A percentile compares a stretch with the other conserved stretches of the same genome.
Evolutionary conservation across 2,888 invertebrate genomes (phyloP).

Genomic region (Thereva unica): DNA sequence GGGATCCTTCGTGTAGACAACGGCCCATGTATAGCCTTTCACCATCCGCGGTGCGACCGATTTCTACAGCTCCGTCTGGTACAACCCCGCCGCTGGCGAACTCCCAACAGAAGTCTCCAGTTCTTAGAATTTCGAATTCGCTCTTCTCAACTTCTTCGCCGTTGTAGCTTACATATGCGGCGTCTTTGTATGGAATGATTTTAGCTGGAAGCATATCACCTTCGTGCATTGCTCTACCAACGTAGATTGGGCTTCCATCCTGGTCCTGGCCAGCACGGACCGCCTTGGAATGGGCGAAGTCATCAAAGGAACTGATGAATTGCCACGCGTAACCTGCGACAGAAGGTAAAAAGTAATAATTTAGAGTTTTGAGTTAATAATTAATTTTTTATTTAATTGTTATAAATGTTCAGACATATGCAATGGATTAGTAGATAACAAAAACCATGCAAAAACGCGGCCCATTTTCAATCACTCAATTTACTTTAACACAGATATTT

Average conservation of each 20-base stretch:
- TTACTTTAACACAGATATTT: neutral
- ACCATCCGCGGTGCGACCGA: constrained; percentile 67
- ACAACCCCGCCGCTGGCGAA: constrained; percentile 65
- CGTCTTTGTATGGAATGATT: constrained; percentile 64
- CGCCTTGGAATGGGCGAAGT: constrained; percentile 49
- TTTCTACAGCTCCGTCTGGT: constrained; percentile 68
- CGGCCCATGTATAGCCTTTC: constrained; percentile 72
- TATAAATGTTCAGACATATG: neutral
- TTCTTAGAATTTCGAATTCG: constrained; percentile 69
- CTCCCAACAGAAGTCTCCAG: constrained; percentile 69
- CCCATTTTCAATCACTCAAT: neutral
- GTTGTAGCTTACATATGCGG: constrained; percentile 66
- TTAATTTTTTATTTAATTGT: neutral
- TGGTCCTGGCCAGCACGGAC: constrained; percentile 68
- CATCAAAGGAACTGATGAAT: constrained; percentile 4
- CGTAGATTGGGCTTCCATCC: constrained; percentile 74
- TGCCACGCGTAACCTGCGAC: constrained; percentile 27
- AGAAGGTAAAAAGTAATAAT: neutral
- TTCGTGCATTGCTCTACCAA: constrained; percentile 70
- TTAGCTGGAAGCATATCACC: constrained; percentile 68
- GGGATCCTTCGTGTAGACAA: constrained; percentile 67
- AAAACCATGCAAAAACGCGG: neutral
- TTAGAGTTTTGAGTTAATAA: neutral
- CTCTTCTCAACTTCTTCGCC: constrained; percentile 68
- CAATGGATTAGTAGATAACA: neutral